These are phyloP conservation scores for Hybognathus amarus DNA, from an alignment of 2,797 vertebrate genomes.

Conservation along the genomic window DNA sequence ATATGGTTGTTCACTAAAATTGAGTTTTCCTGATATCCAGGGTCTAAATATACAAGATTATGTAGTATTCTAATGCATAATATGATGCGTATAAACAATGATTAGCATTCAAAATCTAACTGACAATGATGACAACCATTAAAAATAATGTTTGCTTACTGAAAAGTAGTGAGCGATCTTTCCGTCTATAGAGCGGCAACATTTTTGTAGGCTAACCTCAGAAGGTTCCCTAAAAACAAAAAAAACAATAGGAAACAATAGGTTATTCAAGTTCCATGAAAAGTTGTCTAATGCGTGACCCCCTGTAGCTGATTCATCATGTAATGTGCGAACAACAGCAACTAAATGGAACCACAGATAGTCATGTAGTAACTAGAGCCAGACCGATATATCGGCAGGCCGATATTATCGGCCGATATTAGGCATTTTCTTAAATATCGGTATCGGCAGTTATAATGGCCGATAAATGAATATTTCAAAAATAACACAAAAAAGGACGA, in stretches of 20 bases:
- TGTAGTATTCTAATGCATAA: neutral
- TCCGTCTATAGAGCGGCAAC: neutral
- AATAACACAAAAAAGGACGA: too few relatives aligned
- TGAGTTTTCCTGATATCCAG: slow-evolving; percentile 16
- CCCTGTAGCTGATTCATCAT: too few relatives aligned
- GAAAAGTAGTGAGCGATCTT: neutral
- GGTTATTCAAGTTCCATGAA: too few relatives aligned
- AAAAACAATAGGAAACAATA: neutral
- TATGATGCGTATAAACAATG: neutral
- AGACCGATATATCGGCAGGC: too few relatives aligned
- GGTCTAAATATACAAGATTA: neutral
- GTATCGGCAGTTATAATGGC: too few relatives aligned
- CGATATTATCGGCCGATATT: too few relatives aligned
- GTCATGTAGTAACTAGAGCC: too few relatives aligned
- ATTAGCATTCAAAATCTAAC: neutral
- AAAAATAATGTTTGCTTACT: neutral
- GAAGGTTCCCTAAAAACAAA: neutral
- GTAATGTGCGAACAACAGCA: too few relatives aligned
- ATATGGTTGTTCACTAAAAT: neutral
- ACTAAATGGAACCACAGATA: neutral
- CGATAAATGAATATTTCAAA: too few relatives aligned
- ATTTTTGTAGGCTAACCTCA: neutral
- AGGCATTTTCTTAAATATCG: too few relatives aligned
- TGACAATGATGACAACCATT: neutral
- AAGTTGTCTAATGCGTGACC: too few relatives aligned